These are phyloP conservation scores for Drepana falcataria DNA, from an alignment of 2,888 invertebrate species.

Conservation along the genomic window DNA sequence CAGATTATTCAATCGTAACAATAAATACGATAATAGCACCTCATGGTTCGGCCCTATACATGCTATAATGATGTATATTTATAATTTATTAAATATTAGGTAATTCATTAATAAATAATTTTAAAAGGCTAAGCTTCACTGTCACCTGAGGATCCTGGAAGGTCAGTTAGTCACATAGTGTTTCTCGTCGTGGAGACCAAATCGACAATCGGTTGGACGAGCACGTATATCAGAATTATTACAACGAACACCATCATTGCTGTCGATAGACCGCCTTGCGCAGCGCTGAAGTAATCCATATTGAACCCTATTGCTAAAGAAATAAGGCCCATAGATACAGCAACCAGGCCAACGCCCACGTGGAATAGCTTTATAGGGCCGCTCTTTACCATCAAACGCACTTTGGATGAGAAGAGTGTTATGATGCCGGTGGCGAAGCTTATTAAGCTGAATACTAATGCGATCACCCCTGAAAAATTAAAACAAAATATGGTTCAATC, in stretches of 20 bases:
- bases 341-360: constrained; percentile 70
- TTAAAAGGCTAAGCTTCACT: constrained; percentile 40
- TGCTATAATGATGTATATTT: too few species aligned
- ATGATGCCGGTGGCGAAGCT: constrained; percentile 69
- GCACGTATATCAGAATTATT: constrained; percentile 45
- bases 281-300: constrained; percentile 49
- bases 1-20: too few species aligned
- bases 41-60: too few species aligned
- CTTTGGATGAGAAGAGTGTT: constrained; percentile 71
- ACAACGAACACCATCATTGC: constrained; percentile 56
- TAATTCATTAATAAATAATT: not conserved
- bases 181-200: constrained; percentile 53
- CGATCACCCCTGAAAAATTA: constrained; percentile 65
- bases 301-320: constrained; percentile 64
- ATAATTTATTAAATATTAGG: constrained; percentile 2
- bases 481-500: not conserved
- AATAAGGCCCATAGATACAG: constrained; percentile 72
- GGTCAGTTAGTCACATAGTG: constrained; percentile 49
- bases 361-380: constrained; percentile 72
- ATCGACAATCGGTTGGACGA: constrained; percentile 59
- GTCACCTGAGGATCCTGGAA: constrained; percentile 42
- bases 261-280: constrained; percentile 45
- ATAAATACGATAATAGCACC: too few species aligned
- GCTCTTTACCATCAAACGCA: constrained; percentile 65
- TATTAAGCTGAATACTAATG: constrained; percentile 62